Evolutionary conservation across 2,888 invertebrate species (phyloP), one percentile per base, ranked within the genome.

Genomic region (Erpobdella octoculata): DNA sequence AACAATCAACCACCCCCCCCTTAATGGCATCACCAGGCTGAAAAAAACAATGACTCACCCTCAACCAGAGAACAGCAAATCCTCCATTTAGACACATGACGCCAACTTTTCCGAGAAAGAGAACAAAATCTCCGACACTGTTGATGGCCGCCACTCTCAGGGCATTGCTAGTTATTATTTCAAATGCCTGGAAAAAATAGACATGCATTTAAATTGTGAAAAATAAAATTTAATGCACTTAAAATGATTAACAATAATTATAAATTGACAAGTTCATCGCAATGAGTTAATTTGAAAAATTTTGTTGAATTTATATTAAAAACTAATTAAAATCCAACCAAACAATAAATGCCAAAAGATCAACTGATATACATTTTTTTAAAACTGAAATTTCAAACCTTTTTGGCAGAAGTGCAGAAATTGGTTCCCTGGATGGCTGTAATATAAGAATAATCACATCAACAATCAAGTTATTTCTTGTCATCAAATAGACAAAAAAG

Each of bases 141-240:
- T 95, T 95, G 72, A 96, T 90, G 0, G 93, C 91, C 0, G 92
- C 91, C 76, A 95, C 89, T 87, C 92, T 90, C 48, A 94, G 83
- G 0, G 87, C 87, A 81, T 90, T 90, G 58, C 84, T 85, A 0
- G 87, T 83, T 18, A 90, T 79, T 21, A 80, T 90, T 79, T 88
- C 89, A 85, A 92, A 93, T 25, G 93, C 93, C 92, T 93, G 80
- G 62, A 18, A 41, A 41, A 41, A 12, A 18, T 18, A 12, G 41
- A 41, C n/a, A n/a, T n/a, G n/a, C n/a, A n/a, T n/a, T n/a, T n/a
- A n/a, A n/a, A n/a, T n/a, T n/a, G n/a, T n/a, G n/a, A n/a, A n/a
- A n/a, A n/a, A n/a, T n/a, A n/a, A n/a, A n/a, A n/a, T n/a, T n/a
- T n/a, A n/a, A n/a, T n/a, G n/a, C n/a, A n/a, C n/a, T n/a, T n/a